Evolutionary conservation across 2,113 vertebrate genomes (phyloP).

Genomic region (Spea multiplicata): DNA sequence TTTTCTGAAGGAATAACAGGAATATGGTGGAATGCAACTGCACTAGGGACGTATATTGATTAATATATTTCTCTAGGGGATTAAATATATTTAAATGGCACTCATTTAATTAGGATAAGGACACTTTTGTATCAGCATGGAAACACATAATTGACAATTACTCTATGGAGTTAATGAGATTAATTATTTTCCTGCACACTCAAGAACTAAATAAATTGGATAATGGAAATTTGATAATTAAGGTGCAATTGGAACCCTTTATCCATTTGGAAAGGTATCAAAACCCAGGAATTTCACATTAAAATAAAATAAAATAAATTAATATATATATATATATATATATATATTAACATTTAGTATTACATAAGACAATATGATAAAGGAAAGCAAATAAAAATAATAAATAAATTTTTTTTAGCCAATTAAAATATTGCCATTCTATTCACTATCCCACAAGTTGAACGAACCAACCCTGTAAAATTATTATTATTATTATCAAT

Average conservation of each 20-base stretch:
- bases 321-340: too few relatives aligned
- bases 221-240: background rate
- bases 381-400: too few relatives aligned
- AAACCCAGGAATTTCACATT: background rate
- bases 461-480: too few relatives aligned
- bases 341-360: background rate
- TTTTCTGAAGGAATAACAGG: background rate
- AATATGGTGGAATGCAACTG: background rate
- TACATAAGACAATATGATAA: background rate
- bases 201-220: constrained; percentile 3
- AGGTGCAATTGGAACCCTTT: background rate
- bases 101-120: background rate
- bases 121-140: background rate
- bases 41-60: background rate
- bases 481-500: too few relatives aligned
- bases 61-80: background rate
- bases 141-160: constrained; percentile 1
- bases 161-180: background rate
- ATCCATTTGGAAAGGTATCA: background rate
- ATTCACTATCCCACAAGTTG: too few relatives aligned
- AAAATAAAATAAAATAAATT: background rate
- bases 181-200: background rate
- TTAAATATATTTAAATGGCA: background rate
- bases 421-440: too few relatives aligned
- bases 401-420: too few relatives aligned